phyloP scores from a whole-genome alignment of 2,888 invertebrate genomes.

The Apotomis turbidana region DNA sequence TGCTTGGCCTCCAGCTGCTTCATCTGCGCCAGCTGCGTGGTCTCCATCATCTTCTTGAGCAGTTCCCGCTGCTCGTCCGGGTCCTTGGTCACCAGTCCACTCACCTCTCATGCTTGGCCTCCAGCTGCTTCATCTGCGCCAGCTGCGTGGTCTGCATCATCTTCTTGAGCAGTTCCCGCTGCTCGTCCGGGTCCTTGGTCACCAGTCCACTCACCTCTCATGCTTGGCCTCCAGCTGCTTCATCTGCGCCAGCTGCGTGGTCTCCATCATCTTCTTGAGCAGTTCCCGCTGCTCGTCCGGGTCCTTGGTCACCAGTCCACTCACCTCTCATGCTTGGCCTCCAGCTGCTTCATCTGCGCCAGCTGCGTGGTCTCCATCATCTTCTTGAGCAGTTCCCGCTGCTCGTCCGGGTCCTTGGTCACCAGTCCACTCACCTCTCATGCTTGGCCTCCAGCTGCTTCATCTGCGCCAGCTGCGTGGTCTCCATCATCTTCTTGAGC shows the following conservation, averaged over 20 bases:
- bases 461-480: constrained; percentile 92
- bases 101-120: constrained; percentile 56
- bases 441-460: constrained; percentile 96
- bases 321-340: constrained; percentile 56
- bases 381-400: constrained; percentile 76
- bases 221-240: constrained; percentile 83
- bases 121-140: constrained; percentile 94
- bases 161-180: constrained; percentile 76
- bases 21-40: constrained; percentile 92
- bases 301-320: constrained; percentile 66
- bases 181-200: no score
- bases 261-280: constrained; percentile 90
- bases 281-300: constrained; percentile 92
- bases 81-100: constrained; percentile 66
- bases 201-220: no score
- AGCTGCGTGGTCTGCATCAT: constrained; percentile 93
- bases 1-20: constrained; percentile 83
- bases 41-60: constrained; percentile 90
- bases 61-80: constrained; percentile 92
- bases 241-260: constrained; percentile 92
- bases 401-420: constrained; percentile 81
- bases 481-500: constrained; percentile 90
- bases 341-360: constrained; percentile 94
- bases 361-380: constrained; percentile 93
- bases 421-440: constrained; percentile 85